Evolutionary conservation across 2,888 invertebrate species (phyloP).

Genomic region (Ashinkailepas kermadecensis): DNA sequence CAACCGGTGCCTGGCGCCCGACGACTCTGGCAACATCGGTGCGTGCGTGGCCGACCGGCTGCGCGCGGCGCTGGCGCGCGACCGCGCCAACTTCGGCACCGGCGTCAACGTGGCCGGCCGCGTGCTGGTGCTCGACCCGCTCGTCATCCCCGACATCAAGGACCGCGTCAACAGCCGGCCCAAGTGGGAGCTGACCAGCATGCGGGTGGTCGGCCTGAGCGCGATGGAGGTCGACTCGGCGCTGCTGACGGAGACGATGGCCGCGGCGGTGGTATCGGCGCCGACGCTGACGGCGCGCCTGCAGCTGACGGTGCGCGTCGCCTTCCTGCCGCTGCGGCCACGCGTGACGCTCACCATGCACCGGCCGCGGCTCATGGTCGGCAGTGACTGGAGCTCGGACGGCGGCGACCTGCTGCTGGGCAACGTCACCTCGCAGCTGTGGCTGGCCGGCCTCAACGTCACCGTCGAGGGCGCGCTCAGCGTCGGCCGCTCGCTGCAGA

Average conservation of each 20-base stretch:
- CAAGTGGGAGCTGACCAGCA: neutral
- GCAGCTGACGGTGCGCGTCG: neutral
- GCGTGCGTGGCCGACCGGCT: neutral
- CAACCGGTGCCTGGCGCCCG: neutral
- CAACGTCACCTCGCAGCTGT: neutral
- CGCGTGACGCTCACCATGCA: neutral
- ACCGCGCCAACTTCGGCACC: neutral
- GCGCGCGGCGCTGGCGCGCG: neutral
- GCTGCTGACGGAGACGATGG: neutral
- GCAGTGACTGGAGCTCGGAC: neutral
- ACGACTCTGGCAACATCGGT: neutral
- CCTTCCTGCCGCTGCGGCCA: conserved; percentile 2
- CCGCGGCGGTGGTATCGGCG: neutral
- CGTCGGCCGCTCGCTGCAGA: neutral
- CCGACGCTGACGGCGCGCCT: neutral
- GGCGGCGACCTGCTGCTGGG: neutral
- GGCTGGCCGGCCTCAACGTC: neutral
- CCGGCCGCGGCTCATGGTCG: neutral
- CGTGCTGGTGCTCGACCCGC: neutral
- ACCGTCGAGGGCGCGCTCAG: neutral
- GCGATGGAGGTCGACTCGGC: neutral
- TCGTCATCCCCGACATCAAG: neutral
- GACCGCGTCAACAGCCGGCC: neutral
- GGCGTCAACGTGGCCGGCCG: neutral
- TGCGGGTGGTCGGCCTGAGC: neutral